phyloP scores from a whole-genome alignment of 2,113 vertebrate genomes.

The Scomber colias region DNA sequence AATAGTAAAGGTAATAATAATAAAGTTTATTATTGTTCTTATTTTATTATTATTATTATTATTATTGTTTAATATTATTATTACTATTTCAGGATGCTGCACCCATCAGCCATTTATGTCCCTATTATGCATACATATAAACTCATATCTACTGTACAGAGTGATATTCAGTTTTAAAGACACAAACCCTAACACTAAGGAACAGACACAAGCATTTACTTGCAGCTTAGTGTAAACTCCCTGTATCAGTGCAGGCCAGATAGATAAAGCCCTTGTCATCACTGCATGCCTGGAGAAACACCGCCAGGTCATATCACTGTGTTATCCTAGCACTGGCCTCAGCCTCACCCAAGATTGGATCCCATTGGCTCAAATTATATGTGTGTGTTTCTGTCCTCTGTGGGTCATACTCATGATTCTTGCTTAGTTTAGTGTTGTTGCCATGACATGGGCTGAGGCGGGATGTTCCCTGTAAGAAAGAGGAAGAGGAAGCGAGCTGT shows the following conservation, averaged over 20 bases:
- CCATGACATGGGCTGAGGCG: background rate
- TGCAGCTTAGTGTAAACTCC: background rate
- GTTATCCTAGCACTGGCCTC: slow-evolving; percentile 19
- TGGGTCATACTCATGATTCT: background rate
- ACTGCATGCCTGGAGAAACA: slow-evolving; percentile 26
- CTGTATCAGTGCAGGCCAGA: slow-evolving; percentile 12
- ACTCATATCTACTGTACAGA: too few species aligned
- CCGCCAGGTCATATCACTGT: slow-evolving; percentile 11
- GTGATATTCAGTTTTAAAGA: background rate
- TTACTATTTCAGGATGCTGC: background rate
- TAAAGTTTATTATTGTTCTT: too few species aligned
- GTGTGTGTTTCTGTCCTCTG: slow-evolving; percentile 10
- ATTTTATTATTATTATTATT: too few species aligned
- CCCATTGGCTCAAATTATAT: background rate
- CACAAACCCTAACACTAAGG: too few species aligned
- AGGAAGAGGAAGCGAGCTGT: slow-evolving; percentile 57
- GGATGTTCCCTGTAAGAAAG: slow-evolving; percentile 45
- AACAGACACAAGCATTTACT: background rate
- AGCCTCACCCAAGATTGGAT: slow-evolving; percentile 14
- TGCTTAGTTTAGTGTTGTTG: slow-evolving; percentile 13
- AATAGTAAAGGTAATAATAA: too few species aligned
- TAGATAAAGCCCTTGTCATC: slow-evolving; percentile 26
- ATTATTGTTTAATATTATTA: too few species aligned
- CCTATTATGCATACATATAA: background rate
- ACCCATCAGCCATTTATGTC: slow-evolving; percentile 3